Percentiles rank a stretch among this genome's conserved stretches.
These are phyloP conservation scores for Poecile atricapillus DNA, from an alignment of 2,113 vertebrate species.

Conservation along the genomic window DNA sequence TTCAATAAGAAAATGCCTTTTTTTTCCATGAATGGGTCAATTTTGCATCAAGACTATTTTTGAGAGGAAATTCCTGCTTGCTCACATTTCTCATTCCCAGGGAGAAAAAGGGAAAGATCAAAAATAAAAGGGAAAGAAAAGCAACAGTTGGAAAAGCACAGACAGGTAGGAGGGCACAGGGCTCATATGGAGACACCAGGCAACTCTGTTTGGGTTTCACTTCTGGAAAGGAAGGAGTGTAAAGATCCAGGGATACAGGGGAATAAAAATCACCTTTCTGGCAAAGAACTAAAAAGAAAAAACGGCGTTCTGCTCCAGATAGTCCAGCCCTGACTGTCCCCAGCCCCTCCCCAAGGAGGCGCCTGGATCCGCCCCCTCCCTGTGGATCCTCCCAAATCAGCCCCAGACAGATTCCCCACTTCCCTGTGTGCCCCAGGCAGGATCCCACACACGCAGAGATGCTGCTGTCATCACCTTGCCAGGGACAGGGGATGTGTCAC, in stretches of 20 bases:
- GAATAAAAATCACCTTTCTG: not conserved
- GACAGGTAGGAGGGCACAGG: rapidly evolving
- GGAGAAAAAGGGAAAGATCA: not conserved
- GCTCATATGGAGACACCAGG: not conserved
- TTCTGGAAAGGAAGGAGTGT: not conserved
- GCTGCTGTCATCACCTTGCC: not conserved
- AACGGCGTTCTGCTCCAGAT: not conserved
- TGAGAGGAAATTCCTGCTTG: not conserved
- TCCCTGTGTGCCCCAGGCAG: not conserved
- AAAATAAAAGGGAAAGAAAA: not conserved
- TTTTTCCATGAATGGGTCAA: not conserved
- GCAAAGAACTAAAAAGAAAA: too few relatives aligned
- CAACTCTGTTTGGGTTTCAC: not conserved
- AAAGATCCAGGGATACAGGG: not conserved
- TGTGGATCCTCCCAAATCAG: rapidly evolving
- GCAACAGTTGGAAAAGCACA: not conserved
- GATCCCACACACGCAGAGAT: not conserved
- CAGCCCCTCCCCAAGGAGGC: not conserved
- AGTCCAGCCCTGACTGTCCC: not conserved
- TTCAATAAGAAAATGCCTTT: not conserved
- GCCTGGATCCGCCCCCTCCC: not conserved
- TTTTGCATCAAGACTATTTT: rapidly evolving
- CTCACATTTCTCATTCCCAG: not conserved
- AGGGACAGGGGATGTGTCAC: not conserved
- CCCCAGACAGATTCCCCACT: not conserved